These are phyloP conservation scores for Eurosta solidaginis DNA, from an alignment of 1,140 invertebrate genomes.

Conservation along the genomic window DNA sequence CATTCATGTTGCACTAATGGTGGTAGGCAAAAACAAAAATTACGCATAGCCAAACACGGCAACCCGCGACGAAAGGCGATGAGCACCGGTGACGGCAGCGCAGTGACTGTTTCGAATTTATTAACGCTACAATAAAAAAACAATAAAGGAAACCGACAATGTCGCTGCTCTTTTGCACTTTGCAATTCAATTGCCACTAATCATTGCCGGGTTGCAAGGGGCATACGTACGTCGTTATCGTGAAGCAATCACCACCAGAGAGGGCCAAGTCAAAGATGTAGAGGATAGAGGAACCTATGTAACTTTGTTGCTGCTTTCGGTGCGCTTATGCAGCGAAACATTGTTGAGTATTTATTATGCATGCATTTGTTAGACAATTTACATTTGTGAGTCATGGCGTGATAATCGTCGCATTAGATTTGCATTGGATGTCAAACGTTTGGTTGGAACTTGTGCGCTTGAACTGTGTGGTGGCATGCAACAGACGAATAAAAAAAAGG, in stretches of 20 bases:
- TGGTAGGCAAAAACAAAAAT: background rate
- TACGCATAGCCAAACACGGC: background rate
- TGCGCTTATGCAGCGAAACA: conserved; percentile 8
- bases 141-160: background rate
- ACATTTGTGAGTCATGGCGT: background rate
- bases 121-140: background rate
- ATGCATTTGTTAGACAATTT: conserved; percentile 1
- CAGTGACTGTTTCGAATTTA: background rate
- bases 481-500: background rate
- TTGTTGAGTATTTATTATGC: background rate
- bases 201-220: background rate
- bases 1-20: background rate
- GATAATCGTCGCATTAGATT: conserved; percentile 8
- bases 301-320: background rate
- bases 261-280: background rate
- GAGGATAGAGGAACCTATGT: background rate
- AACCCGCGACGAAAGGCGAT: background rate
- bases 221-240: no score
- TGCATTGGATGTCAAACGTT: background rate
- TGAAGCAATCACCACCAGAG: background rate
- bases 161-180: conserved; percentile 26
- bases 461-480: background rate
- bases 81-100: background rate
- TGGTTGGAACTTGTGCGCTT: background rate
- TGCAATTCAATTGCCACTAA: conserved; percentile 15